phyloP scores from a whole-genome alignment of 2,888 invertebrate genomes.

The Neoscelio sp. region DNA sequence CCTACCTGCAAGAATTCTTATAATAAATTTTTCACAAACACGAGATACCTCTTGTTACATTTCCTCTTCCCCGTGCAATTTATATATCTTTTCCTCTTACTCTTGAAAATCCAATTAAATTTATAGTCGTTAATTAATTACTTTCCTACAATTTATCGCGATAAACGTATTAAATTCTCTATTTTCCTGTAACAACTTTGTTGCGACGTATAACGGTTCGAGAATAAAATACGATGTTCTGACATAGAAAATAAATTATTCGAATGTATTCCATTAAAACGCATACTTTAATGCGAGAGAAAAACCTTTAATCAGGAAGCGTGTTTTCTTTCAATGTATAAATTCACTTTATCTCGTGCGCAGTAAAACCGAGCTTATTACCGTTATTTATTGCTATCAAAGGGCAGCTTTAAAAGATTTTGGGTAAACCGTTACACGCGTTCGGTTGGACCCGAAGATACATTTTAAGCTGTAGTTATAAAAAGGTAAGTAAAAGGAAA shows the following conservation, averaged over 20 bases:
- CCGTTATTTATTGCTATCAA: constrained; percentile 58
- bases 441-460: constrained; percentile 33
- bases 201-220: constrained; percentile 22
- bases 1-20: too few species aligned
- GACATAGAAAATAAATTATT: constrained; percentile 47
- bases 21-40: too few species aligned
- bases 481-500: constrained; percentile 60
- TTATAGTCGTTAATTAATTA: too few species aligned
- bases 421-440: constrained; percentile 23
- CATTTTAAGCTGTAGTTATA: constrained; percentile 56
- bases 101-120: too few species aligned
- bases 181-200: constrained; percentile 30
- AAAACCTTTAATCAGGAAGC: constrained; percentile 56
- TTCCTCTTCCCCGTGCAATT: too few species aligned
- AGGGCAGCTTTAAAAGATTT: constrained; percentile 46
- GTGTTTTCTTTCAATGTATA: constrained; percentile 60
- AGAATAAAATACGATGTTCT: constrained; percentile 37
- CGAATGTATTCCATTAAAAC: constrained; percentile 37
- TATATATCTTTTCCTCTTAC: too few species aligned
- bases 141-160: neutral
- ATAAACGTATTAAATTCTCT: constrained; percentile 3
- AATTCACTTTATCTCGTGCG: constrained; percentile 52
- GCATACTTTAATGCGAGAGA: constrained; percentile 22
- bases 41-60: too few species aligned
- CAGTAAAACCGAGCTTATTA: constrained; percentile 57